Conservation (phyloP, 2,888 invertebrate genomes). For the Dendrolimus houi region DNA sequence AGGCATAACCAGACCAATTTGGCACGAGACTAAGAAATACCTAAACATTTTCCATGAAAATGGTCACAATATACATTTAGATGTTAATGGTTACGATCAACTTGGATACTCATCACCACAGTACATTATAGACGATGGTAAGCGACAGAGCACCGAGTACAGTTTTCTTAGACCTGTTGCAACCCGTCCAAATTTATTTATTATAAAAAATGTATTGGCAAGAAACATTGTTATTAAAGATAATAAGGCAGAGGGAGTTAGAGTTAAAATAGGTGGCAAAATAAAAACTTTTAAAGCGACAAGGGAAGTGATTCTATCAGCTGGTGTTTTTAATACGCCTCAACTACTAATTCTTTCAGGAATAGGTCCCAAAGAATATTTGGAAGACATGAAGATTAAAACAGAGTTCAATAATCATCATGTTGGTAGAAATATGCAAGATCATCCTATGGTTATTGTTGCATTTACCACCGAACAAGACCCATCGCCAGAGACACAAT, state of each 20-base stretch:
- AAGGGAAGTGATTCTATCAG: no score
- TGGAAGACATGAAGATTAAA: slow-evolving; percentile 14
- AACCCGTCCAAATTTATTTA: slow-evolving; percentile 31
- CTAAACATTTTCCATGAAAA: no score
- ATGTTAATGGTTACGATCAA: slow-evolving; percentile 33
- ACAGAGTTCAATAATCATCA: slow-evolving; percentile 24
- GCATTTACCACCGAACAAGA: slow-evolving; percentile 51
- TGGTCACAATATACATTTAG: slow-evolving; percentile 7
- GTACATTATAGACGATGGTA: slow-evolving; percentile 21
- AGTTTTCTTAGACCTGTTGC: slow-evolving; percentile 32
- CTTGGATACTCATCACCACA: slow-evolving; percentile 30
- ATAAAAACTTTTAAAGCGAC: no score
- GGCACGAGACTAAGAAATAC: no score
- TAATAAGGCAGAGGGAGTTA: not conserved
- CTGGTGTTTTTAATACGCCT: no score
- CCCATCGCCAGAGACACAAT: slow-evolving; percentile 57
- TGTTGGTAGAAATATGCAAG: slow-evolving; percentile 43
- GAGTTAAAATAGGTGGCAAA: no score
- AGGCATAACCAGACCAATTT: no score
- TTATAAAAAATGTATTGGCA: slow-evolving; percentile 33
- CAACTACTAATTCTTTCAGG: no score
- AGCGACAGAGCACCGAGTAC: slow-evolving; percentile 33
- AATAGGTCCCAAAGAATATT: slow-evolving; percentile 31
- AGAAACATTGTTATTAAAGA: slow-evolving; percentile 32
- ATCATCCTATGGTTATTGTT: slow-evolving; percentile 48